Base-by-base conservation (phyloP, 2,888 invertebrate species). In the Volucella inflata region DNA sequence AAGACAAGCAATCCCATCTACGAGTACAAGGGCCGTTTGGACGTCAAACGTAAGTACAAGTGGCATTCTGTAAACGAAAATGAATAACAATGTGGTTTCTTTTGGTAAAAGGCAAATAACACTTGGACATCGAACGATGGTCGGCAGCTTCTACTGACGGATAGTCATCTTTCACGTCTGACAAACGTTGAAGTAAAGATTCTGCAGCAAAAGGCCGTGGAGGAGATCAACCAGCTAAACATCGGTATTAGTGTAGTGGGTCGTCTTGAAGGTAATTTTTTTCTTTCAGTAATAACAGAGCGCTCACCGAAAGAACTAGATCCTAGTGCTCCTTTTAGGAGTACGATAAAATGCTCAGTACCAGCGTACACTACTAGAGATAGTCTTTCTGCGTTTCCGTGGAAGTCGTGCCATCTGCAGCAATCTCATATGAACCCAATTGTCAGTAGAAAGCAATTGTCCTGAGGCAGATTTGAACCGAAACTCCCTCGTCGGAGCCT, bases 191-290 rank as follows among this genome's bases (percentile, higher is more conserved):
- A 97, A 92, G 92, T 95, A 60, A 93, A 95, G 87, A 95, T 96
- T 68, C 94, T 98, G 82, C 97, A 97, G 93, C 95, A 96, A 90
- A 96, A 98, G 60, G 97, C 97, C 1, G 93, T 97, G 42, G 96
- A 97, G 21, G 95, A 97, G 91, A 94, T 98, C 78, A 96, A 96
- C 91, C 96, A 96, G 88, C 94, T 97, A 89, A 97, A 97, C 92
- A 94, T 98, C 40, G 97, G 97, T 46, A 96, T 96, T 87, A 93
- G 94, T 87, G 94, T 98, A 89, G 95, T 95, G 92, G 94, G 96
- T 90, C 4, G 4, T 97, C 97, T 64, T 95, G 95, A n/a, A 93
- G 97, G 97, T 97, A 67, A 50, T 48, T 42, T 50, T n/a, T n/a
- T n/a, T n/a, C n/a, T n/a, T n/a, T n/a, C n/a, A n/a, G n/a, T n/a